phyloP scores from a whole-genome alignment of 2,797 vertebrate genomes.

The Channallabes apus region DNA sequence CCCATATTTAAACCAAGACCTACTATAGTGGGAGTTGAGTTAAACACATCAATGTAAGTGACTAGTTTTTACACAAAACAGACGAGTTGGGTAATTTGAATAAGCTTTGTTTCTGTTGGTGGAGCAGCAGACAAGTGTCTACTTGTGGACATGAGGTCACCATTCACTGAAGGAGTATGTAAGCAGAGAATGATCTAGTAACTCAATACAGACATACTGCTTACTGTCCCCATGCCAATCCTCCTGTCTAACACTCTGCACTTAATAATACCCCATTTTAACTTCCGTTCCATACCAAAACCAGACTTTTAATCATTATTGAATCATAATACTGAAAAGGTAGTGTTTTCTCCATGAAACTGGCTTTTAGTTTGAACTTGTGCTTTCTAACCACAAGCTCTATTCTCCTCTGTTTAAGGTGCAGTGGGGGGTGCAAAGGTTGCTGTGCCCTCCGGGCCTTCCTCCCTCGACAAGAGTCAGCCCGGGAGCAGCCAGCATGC shows the following conservation, averaged over 20 bases:
- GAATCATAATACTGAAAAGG: neutral
- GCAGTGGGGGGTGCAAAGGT: slow-evolving; percentile 99
- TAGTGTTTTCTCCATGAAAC: neutral
- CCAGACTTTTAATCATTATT: neutral
- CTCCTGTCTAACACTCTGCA: neutral
- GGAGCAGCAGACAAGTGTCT: slow-evolving; percentile 26
- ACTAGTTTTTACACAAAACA: slow-evolving; percentile 4
- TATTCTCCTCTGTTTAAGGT: slow-evolving; percentile 96
- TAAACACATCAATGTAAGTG: neutral
- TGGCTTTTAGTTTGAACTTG: neutral
- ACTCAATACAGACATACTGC: slow-evolving; percentile 37
- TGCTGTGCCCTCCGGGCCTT: slow-evolving; percentile 90
- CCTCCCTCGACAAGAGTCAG: slow-evolving; percentile 87
- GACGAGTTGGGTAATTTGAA: neutral
- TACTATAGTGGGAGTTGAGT: neutral
- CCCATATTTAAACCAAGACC: neutral
- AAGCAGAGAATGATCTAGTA: slow-evolving; percentile 52
- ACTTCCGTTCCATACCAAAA: neutral
- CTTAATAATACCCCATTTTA: neutral
- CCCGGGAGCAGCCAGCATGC: slow-evolving; percentile 89
- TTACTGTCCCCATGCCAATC: slow-evolving; percentile 15
- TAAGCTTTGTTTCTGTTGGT: slow-evolving; percentile 6
- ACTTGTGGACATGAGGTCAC: slow-evolving; percentile 31
- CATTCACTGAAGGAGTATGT: slow-evolving; percentile 50
- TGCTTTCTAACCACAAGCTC: slow-evolving; percentile 81